Percentiles rank a stretch among this genome's conserved stretches.
Conservation (phyloP, 64 coral and sea anemone species). For the Acropora yongei region DNA sequence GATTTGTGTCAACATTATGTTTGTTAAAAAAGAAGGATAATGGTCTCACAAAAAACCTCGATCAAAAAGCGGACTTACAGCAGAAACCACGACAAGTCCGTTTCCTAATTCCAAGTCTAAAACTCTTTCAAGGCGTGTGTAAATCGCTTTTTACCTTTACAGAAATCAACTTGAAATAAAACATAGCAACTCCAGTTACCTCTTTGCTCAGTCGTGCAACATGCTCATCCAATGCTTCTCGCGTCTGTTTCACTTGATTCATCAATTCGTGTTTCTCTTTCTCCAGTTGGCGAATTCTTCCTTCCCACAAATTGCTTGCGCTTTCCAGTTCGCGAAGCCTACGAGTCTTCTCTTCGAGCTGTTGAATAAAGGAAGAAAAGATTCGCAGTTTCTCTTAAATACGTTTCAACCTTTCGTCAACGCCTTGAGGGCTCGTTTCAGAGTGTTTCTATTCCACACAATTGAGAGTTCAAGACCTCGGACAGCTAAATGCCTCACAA, state of each 20-base stretch:
- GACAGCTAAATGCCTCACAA: too few species aligned
- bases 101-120: too few species aligned
- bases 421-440: too few species aligned
- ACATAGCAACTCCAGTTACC: slow-evolving; percentile 19
- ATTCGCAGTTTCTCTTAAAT: background rate
- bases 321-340: slow-evolving; percentile 84
- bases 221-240: slow-evolving; percentile 89
- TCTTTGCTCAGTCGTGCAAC: slow-evolving; percentile 92
- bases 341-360: slow-evolving; percentile 95
- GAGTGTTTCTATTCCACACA: too few species aligned
- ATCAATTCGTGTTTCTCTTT: slow-evolving; percentile 78
- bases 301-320: slow-evolving; percentile 88
- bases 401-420: background rate
- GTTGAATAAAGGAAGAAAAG: background rate
- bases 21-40: background rate
- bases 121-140: too few species aligned
- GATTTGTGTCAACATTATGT: background rate
- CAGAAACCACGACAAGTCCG: too few species aligned
- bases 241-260: slow-evolving; percentile 76
- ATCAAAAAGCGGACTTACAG: too few species aligned
- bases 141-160: too few species aligned
- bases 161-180: background rate
- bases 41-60: too few species aligned
- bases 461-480: too few species aligned
- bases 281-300: slow-evolving; percentile 81